Conservation (phyloP, 2,797 vertebrate species). For the Acanthornis magna region DNA sequence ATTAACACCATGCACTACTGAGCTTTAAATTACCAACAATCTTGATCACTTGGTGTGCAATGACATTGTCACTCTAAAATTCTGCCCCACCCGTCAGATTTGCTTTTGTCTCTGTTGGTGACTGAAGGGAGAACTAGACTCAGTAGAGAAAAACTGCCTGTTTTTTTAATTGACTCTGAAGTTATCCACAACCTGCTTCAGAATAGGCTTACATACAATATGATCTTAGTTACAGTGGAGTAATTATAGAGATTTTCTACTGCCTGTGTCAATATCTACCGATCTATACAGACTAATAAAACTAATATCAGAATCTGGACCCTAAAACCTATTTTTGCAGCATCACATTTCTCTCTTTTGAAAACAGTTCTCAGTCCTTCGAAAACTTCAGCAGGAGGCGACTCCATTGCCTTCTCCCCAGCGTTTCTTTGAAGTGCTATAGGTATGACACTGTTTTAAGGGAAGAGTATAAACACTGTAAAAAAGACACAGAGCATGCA, state of each 20-base stretch:
- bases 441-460: background rate
- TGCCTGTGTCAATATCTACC: background rate
- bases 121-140: background rate
- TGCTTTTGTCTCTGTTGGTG: background rate
- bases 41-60: background rate
- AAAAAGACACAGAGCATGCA: background rate
- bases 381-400: background rate
- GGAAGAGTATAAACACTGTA: background rate
- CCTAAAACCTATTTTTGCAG: background rate
- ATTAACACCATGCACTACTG: background rate
- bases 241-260: background rate
- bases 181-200: background rate
- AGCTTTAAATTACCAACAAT: background rate
- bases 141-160: background rate
- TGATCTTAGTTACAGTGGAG: background rate
- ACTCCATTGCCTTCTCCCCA: background rate
- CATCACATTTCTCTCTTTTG: background rate
- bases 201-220: background rate
- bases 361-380: background rate
- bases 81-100: background rate
- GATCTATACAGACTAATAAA: background rate
- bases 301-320: background rate
- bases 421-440: background rate
- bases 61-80: background rate
- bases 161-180: background rate